A percentile compares a stretch with the other conserved stretches of the same genome.
These are phyloP conservation scores for Lophochroa leadbeateri DNA, from an alignment of 2,113 vertebrate species.

Conservation along the genomic window DNA sequence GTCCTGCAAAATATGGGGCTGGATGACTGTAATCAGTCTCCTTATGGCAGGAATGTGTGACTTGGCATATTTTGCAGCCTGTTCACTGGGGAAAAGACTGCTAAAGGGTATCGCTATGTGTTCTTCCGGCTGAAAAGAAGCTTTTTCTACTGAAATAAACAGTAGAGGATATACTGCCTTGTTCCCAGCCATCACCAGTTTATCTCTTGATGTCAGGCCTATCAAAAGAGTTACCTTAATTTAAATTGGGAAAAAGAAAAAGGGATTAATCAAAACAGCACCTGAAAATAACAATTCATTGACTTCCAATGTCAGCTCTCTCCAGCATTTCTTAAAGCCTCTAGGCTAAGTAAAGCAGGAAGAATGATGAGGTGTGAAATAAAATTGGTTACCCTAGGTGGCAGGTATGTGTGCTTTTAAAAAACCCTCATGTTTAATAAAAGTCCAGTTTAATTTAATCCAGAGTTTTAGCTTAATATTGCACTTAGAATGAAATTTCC, in stretches of 20 bases:
- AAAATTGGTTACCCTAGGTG: not conserved
- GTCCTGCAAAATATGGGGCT: not conserved
- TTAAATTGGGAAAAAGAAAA: not conserved
- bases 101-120: not conserved
- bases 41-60: not conserved
- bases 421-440: not conserved
- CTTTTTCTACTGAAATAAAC: not conserved
- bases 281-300: not conserved
- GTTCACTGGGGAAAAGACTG: not conserved
- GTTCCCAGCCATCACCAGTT: not conserved
- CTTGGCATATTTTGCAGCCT: not conserved
- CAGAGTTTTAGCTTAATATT: not conserved
- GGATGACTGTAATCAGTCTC: not conserved
- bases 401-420: not conserved
- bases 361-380: not conserved
- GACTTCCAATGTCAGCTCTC: not conserved
- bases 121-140: not conserved
- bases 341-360: not conserved
- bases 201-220: not conserved
- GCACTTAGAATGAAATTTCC: not conserved
- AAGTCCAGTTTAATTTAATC: not conserved
- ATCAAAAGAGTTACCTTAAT: not conserved
- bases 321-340: not conserved
- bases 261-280: not conserved
- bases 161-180: not conserved